Conservation (phyloP, 2,113 vertebrate genomes). For the Chascanopsetta lugubris region DNA sequence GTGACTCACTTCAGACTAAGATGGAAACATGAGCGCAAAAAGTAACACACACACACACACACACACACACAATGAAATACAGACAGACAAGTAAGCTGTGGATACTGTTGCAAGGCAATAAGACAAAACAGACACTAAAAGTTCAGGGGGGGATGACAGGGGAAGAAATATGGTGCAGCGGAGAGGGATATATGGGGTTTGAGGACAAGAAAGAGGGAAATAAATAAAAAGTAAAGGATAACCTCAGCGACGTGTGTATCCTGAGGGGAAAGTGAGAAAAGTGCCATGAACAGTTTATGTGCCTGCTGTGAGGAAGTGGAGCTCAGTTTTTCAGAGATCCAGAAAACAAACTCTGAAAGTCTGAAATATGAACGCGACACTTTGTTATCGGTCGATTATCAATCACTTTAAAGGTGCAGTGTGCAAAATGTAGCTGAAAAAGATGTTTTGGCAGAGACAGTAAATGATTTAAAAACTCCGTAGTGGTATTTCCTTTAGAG, state of each 20-base stretch:
- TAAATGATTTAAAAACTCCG: too few species aligned
- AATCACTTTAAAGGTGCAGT: too few species aligned
- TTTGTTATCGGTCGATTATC: too few species aligned
- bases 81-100: slow-evolving; percentile 32
- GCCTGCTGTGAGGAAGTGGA: slow-evolving; percentile 12
- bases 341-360: not conserved
- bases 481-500: too few species aligned
- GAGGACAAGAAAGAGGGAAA: slow-evolving; percentile 25
- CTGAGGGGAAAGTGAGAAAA: slow-evolving; percentile 43
- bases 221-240: slow-evolving; percentile 54
- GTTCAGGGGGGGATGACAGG: slow-evolving; percentile 26
- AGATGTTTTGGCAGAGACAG: too few species aligned
- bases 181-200: slow-evolving; percentile 11
- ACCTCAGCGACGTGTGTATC: slow-evolving; percentile 34
- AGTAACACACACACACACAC: too few species aligned
- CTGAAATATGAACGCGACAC: too few species aligned
- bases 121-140: slow-evolving; percentile 18
- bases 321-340: slow-evolving; percentile 13
- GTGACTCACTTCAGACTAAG: too few species aligned
- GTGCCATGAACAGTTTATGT: slow-evolving; percentile 44
- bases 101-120: slow-evolving; percentile 18
- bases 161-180: slow-evolving; percentile 8
- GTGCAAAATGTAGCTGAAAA: too few species aligned
- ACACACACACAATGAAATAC: slow-evolving; percentile 53
- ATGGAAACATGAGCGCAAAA: slow-evolving; percentile 12